Percentiles rank a stretch among this genome's conserved stretches.
These are phyloP conservation scores for Drosophila kanapiae DNA, from an alignment of 1,140 invertebrate species.

Conservation along the genomic window DNA sequence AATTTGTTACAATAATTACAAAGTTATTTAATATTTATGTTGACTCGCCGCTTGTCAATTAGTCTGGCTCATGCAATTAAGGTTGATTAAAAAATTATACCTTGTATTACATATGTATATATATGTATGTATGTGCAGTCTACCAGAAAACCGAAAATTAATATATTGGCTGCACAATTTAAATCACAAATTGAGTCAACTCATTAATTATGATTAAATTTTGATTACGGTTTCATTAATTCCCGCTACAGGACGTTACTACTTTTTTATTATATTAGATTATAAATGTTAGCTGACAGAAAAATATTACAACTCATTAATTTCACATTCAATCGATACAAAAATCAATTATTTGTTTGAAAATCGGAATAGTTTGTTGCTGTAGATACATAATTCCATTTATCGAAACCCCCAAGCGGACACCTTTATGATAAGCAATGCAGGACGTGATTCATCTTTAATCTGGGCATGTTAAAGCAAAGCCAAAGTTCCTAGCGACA, in stretches of 20 bases:
- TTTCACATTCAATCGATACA: background rate
- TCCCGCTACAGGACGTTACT: background rate
- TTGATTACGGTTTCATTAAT: slow-evolving; percentile 10
- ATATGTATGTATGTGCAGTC: background rate
- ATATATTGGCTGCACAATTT: slow-evolving; percentile 8
- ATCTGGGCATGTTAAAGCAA: slow-evolving; percentile 25
- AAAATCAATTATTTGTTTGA: background rate
- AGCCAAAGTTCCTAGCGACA: slow-evolving; percentile 12
- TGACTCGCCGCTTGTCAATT: slow-evolving; percentile 72
- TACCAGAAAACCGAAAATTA: slow-evolving; percentile 16
- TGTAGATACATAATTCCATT: too few relatives aligned
- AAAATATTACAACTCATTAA: background rate
- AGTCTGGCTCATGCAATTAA: slow-evolving; percentile 64
- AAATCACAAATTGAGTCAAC: slow-evolving; percentile 12
- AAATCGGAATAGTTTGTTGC: background rate
- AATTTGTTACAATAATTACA: slow-evolving; percentile 68
- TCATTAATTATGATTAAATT: slow-evolving; percentile 36
- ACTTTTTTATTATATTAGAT: background rate
- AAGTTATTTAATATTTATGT: slow-evolving; percentile 75
- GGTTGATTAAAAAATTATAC: slow-evolving; percentile 43
- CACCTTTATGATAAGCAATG: background rate
- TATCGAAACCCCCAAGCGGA: too few relatives aligned
- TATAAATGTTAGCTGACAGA: background rate
- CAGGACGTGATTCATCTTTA: slow-evolving; percentile 18
- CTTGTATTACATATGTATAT: background rate